Evolutionary conservation across 2,888 invertebrate genomes (phyloP), one percentile per base, ranked within the genome.

Genomic region (Aphidius colemani): DNA sequence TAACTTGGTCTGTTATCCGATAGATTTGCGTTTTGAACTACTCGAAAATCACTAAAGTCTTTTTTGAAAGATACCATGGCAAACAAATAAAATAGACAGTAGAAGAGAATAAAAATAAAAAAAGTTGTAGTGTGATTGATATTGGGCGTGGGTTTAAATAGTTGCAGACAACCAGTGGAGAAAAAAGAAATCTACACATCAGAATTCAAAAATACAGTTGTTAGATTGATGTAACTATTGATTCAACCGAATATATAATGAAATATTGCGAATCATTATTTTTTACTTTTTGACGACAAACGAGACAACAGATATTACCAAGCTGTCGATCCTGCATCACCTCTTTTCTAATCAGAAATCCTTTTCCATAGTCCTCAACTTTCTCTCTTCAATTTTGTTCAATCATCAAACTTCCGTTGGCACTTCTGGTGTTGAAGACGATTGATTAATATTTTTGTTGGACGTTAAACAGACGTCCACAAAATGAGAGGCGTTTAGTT

Each of bases 171-270:
- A 18, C 13, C 1, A 18, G 1, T 18, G 13, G 13, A 18, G 13
- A 18, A 18, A 18, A 18, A 18, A 2, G 2, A 18, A 18, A 18
- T 18, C 13, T 18, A 18, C 2, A 18, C 13, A 18, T 18, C 13
- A 18, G 2, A 18, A 18, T 18, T 2, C 2, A 18, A 18, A 18
- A 18, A 18, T 18, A 18, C 2, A 18, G 13, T 18, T 18, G 13
- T 18, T 18, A 2, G 13, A 18, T 18, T 18, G 13, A 2, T 18
- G 13, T 18, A 18, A 18, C 75, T 74, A 73, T 69, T 64, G 64
- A 67, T 63, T 70, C 72, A 39, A 72, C 73, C 79, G 81, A 81
- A 81, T 80, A 81, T 78, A 74, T 80, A 80, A 80, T 77, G 78
- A 80, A 75, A 70, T 67, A 61, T 57, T 53, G 63, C 1, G 13